Evolutionary conservation across 2,888 invertebrate genomes (phyloP).

Genomic region (Ecdyonurus torrentis): DNA sequence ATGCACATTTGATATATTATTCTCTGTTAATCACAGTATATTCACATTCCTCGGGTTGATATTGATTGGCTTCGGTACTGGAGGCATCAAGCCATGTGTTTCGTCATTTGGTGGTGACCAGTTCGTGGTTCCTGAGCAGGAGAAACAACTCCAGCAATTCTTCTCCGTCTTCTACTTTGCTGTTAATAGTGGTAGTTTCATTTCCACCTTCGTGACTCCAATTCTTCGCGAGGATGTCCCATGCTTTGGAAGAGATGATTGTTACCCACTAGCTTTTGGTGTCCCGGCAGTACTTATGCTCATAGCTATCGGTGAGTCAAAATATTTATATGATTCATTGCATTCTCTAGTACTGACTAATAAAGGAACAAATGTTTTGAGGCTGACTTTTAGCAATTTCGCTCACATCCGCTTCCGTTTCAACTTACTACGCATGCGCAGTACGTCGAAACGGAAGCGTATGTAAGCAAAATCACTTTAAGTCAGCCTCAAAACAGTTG

Average conservation of each 20-base stretch:
- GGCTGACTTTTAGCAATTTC: too few relatives aligned
- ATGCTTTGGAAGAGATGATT: slow-evolving; percentile 51
- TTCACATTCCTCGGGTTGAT: slow-evolving; percentile 49
- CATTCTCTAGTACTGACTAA: too few relatives aligned
- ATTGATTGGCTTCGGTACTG: slow-evolving; percentile 75
- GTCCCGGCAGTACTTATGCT: slow-evolving; percentile 57
- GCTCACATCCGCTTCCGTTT: too few relatives aligned
- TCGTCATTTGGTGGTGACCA: slow-evolving; percentile 93
- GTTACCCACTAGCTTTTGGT: slow-evolving; percentile 59
- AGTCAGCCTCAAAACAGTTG: too few relatives aligned
- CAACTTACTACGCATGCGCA: too few relatives aligned
- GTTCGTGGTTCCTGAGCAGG: slow-evolving; percentile 66
- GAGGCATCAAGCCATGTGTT: slow-evolving; percentile 93
- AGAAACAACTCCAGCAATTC: slow-evolving; percentile 58
- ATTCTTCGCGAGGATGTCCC: slow-evolving; percentile 44
- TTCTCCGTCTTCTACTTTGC: slow-evolving; percentile 91
- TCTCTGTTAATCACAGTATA: slow-evolving; percentile 26
- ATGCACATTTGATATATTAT: background rate
- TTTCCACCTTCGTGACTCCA: slow-evolving; percentile 56
- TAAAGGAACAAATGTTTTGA: too few relatives aligned
- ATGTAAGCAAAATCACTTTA: too few relatives aligned
- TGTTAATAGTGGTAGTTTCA: slow-evolving; percentile 49
- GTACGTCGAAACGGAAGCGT: too few relatives aligned
- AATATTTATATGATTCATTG: too few relatives aligned
- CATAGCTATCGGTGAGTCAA: slow-evolving; percentile 41